phyloP scores from a whole-genome alignment of 2,113 vertebrate genomes.

The Cryptoleucopteryx plumbea region DNA sequence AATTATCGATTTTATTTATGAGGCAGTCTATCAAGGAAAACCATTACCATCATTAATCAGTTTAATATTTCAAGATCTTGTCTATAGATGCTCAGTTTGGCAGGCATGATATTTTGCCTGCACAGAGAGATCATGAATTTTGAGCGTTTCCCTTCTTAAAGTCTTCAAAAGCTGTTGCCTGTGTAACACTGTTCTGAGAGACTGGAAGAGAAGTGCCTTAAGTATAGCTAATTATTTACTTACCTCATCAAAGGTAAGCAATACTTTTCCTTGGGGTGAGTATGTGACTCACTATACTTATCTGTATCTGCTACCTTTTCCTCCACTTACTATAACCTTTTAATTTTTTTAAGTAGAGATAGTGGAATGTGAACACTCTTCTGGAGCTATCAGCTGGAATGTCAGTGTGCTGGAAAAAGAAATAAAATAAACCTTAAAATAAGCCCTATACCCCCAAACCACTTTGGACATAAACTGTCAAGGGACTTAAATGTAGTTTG shows the following conservation, averaged over 20 bases:
- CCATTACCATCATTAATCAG: not conserved
- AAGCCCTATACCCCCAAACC: not conserved
- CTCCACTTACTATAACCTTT: not conserved
- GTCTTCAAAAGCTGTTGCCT: not conserved
- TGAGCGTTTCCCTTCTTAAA: not conserved
- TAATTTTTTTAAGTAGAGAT: not conserved
- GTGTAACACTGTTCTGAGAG: not conserved
- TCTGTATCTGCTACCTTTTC: not conserved
- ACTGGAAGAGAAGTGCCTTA: not conserved
- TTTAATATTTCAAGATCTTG: not conserved
- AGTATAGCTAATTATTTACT: slow-evolving; percentile 46
- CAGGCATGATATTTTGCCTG: not conserved
- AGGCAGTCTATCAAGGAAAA: not conserved
- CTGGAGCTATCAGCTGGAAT: not conserved
- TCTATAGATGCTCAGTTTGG: not conserved
- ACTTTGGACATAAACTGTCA: not conserved
- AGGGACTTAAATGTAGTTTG: not conserved
- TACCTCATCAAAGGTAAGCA: slow-evolving; percentile 28
- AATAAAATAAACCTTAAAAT: not conserved
- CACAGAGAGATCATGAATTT: not conserved
- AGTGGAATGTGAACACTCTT: not conserved
- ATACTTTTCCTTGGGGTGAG: not conserved
- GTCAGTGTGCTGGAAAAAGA: not conserved
- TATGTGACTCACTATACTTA: slow-evolving; percentile 31
- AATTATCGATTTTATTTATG: not conserved